These are phyloP conservation scores for Heliconius ethilla DNA, from an alignment of 2,888 invertebrate species.

Conservation along the genomic window DNA sequence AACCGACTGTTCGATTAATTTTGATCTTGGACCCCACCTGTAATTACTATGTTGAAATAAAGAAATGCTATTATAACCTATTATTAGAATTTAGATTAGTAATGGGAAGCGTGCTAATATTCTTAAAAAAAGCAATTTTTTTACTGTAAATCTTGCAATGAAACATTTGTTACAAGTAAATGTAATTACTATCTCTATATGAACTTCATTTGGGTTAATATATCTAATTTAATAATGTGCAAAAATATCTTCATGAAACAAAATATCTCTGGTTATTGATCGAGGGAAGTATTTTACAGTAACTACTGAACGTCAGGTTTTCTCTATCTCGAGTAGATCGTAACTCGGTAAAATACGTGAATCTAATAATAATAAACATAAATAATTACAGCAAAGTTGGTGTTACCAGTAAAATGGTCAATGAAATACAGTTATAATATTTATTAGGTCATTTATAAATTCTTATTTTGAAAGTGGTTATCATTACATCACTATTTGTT, in stretches of 20 bases:
- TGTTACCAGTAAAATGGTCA: background rate
- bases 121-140: too few species aligned
- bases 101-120: too few species aligned
- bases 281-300: background rate
- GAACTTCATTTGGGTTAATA: too few species aligned
- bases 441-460: background rate
- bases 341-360: background rate
- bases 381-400: background rate
- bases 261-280: background rate
- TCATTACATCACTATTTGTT: background rate
- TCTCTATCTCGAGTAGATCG: background rate
- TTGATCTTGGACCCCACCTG: constrained; percentile 51
- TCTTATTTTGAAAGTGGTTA: background rate
- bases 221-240: too few species aligned
- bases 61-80: constrained; percentile 18
- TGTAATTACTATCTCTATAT: too few species aligned
- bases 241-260: too few species aligned
- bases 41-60: constrained; percentile 27
- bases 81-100: constrained; percentile 4
- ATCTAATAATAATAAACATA: background rate
- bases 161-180: too few species aligned
- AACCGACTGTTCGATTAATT: constrained; percentile 44
- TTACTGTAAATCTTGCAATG: too few species aligned
- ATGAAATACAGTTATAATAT: background rate
- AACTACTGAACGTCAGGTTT: background rate